Base-by-base conservation (phyloP, 2,797 vertebrate species). In the Eulemur rubriventer region DNA sequence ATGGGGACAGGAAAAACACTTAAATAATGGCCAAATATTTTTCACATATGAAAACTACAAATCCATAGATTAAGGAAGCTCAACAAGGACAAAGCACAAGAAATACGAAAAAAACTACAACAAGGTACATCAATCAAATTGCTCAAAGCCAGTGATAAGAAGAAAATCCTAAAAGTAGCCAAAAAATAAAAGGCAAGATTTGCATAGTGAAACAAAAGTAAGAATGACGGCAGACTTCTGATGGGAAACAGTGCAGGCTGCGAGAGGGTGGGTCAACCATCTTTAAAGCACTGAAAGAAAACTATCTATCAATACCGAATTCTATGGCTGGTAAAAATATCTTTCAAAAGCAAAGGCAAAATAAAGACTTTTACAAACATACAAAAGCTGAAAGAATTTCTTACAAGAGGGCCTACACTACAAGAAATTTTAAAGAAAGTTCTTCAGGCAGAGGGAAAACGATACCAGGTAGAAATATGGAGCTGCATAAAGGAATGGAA, bases 381-480 rank as follows among this genome's bases (percentile, higher is more conserved):
- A 24, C 1, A 24, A 9, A 61, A 59, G 33, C n/a, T 18, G 70
- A 48, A 14, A 24, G 59, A 8, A 13, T 46, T 2, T 65, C 59
- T 55, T 35, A 3, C 22, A n/a, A 16, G 73, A 13, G 52, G 50
- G 35, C 26, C 43, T 6, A 0, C 0, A 7, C 57, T 50, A 1
- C 1, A 16, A 35, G 50, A 7, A 2, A 5, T 7, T 24, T 10
- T 22, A 33, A 46, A 48, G 33, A 33, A n/a, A 3, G 18, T 16
- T 48, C 35, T 41, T 41, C 13, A 3, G 30, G 35, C 17, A 28
- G 59, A 41, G 30, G 20, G 7, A 38, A 6, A 17, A 8, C 4
- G 70, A 13, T 2, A 1, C 11, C 20, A 5, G 35, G 13, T 6
- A n/a, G 69, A 61, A 38, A 9, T 0, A 1, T 0, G 0, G 61